These are phyloP conservation scores for Calliphora vicina DNA, from an alignment of 1,140 invertebrate species.

Conservation along the genomic window DNA sequence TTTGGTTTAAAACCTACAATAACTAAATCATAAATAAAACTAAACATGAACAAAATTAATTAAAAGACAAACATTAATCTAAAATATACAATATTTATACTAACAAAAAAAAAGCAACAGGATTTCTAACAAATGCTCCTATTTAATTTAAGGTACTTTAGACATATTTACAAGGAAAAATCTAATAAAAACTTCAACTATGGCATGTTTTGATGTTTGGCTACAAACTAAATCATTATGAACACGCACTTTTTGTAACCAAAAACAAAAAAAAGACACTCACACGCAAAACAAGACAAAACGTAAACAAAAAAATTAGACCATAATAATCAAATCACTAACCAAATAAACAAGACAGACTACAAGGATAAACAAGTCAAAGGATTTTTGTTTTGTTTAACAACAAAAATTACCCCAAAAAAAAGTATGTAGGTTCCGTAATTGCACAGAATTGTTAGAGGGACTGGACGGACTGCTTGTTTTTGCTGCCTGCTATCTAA, in stretches of 20 bases:
- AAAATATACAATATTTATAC: not conserved
- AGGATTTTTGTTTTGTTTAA: not conserved
- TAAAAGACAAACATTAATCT: slow-evolving; percentile 4
- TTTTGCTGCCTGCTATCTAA: not conserved
- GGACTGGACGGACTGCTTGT: not conserved
- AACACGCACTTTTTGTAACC: not conserved
- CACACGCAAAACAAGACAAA: not conserved
- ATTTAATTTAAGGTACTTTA: not conserved
- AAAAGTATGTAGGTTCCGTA: not conserved
- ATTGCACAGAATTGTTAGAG: not conserved
- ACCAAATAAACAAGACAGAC: not conserved
- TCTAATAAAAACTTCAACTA: not conserved
- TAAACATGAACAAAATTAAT: slow-evolving; percentile 7
- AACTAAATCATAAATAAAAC: not conserved
- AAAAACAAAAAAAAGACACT: not conserved
- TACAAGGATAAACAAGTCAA: not conserved
- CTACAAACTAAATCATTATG: not conserved
- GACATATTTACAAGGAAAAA: not conserved
- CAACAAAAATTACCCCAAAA: not conserved
- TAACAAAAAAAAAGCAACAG: not conserved
- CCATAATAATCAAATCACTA: not conserved
- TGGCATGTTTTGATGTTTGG: not conserved
- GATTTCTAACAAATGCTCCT: not conserved
- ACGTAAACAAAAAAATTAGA: not conserved
- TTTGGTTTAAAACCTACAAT: not conserved